Evolutionary conservation across 2,888 invertebrate genomes (phyloP).

Genomic region (Sphaeridia pumilis): DNA sequence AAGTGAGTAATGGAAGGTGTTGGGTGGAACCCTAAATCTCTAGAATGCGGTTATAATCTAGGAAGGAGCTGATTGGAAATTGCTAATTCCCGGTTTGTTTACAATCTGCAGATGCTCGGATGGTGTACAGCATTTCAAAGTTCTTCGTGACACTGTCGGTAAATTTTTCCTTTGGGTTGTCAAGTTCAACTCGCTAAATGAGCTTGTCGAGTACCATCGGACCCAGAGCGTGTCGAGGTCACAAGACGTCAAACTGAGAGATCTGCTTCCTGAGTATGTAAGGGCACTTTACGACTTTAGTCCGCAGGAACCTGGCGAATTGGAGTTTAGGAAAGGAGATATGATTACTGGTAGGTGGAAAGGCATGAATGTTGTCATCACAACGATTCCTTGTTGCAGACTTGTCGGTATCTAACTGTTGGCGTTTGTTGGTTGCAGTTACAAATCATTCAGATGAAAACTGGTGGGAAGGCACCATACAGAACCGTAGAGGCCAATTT

Average conservation of each 20-base stretch:
- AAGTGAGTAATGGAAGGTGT: too few species aligned
- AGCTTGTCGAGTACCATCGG: constrained; percentile 96
- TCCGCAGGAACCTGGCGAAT: constrained; percentile 92
- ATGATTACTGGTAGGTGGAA: constrained; percentile 58
- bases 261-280: constrained; percentile 93
- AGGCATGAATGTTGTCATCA: too few species aligned
- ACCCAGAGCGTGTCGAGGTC: constrained; percentile 92
- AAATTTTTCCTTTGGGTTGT: constrained; percentile 99
- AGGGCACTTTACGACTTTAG: constrained; percentile 98
- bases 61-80: too few species aligned
- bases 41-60: too few species aligned
- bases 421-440: too few species aligned
- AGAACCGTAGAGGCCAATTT: constrained; percentile 88
- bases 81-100: constrained; percentile 37
- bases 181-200: constrained; percentile 97
- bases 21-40: too few species aligned
- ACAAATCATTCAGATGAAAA: constrained; percentile 81
- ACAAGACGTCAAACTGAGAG: constrained; percentile 89
- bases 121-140: constrained; percentile 95
- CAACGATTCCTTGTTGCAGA: too few species aligned
- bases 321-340: constrained; percentile 94
- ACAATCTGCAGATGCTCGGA: constrained; percentile 67
- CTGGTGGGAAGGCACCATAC: constrained; percentile 92
- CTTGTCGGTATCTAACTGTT: too few species aligned
- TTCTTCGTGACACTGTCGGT: constrained; percentile 89